These are phyloP conservation scores for Chlorodrepanis virens DNA, from an alignment of 2,113 vertebrate species.

Conservation along the genomic window DNA sequence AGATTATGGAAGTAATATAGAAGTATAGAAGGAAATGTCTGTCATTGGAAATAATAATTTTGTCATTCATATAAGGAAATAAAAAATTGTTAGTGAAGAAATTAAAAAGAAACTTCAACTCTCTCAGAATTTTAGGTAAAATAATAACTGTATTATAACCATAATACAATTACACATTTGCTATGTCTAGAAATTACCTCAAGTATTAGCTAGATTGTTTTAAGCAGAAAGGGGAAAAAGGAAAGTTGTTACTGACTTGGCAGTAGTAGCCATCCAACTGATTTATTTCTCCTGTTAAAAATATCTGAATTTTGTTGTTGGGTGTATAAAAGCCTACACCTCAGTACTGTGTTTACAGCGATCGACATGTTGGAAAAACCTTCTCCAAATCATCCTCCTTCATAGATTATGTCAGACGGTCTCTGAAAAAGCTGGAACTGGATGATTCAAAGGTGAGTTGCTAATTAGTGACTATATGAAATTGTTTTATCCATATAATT, in stretches of 20 bases:
- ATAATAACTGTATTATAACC: not conserved
- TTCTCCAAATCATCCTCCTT: constrained; percentile 91
- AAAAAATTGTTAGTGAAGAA: not conserved
- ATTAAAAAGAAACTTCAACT: not conserved
- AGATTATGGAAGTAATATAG: not conserved
- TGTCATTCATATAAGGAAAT: not conserved
- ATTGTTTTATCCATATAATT: not conserved
- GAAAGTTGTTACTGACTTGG: not conserved
- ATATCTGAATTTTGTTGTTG: not conserved
- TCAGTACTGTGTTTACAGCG: constrained; percentile 75
- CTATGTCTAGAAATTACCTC: not conserved
- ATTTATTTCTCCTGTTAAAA: not conserved
- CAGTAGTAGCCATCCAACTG: not conserved
- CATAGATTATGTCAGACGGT: constrained; percentile 87
- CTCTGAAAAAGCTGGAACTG: constrained; percentile 85
- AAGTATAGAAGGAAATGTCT: not conserved
- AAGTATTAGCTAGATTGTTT: not conserved
- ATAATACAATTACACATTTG: not conserved
- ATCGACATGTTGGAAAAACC: constrained; percentile 88
- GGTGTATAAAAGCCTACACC: not conserved
- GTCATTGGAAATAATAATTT: not conserved
- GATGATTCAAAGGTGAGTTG: constrained; percentile 85
- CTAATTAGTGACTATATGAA: not conserved
- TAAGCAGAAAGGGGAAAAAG: not conserved
- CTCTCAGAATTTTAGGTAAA: not conserved